These are phyloP conservation scores for Drosophila eohydei DNA, from an alignment of 2,888 invertebrate genomes.

Conservation along the genomic window DNA sequence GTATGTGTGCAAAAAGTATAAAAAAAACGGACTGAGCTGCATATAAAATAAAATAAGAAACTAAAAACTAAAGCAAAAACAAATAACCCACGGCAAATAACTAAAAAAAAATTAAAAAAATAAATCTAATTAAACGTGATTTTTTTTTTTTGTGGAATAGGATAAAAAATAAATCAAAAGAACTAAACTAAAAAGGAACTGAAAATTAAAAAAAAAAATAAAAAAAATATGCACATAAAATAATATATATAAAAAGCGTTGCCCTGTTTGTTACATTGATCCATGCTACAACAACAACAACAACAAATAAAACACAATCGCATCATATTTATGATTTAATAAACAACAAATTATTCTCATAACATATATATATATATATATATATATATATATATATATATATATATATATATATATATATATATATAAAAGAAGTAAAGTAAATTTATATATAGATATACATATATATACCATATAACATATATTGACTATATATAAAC, in stretches of 20 bases:
- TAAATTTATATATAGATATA: slow-evolving; percentile 32
- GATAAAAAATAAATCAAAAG: slow-evolving; percentile 26
- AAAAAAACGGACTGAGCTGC: slow-evolving; percentile 40
- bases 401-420: slow-evolving; percentile 31
- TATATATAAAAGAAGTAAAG: slow-evolving; percentile 4
- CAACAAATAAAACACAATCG: slow-evolving; percentile 38
- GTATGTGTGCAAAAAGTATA: slow-evolving; percentile 21
- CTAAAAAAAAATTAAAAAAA: slow-evolving; percentile 15
- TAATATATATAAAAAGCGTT: slow-evolving; percentile 56
- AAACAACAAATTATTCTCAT: slow-evolving; percentile 33
- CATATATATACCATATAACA: slow-evolving; percentile 38
- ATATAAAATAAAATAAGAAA: slow-evolving; percentile 22
- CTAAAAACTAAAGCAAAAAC: slow-evolving; percentile 28
- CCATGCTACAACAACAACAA: slow-evolving; percentile 31
- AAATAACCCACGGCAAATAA: slow-evolving; percentile 39
- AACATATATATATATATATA: slow-evolving; percentile 26
- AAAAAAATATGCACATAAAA: slow-evolving; percentile 6
- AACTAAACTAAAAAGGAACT: slow-evolving; percentile 34
- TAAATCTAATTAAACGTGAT: slow-evolving; percentile 12
- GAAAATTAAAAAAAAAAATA: slow-evolving; percentile 5
- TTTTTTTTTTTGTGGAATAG: slow-evolving; percentile 42
- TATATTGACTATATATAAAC: slow-evolving; percentile 55
- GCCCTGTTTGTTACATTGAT: slow-evolving; percentile 59
- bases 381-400: slow-evolving; percentile 26
- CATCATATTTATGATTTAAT: slow-evolving; percentile 48